These are phyloP conservation scores for Halocynthia aurantium DNA, from an alignment of 23 tunicate genomes.

Conservation along the genomic window DNA sequence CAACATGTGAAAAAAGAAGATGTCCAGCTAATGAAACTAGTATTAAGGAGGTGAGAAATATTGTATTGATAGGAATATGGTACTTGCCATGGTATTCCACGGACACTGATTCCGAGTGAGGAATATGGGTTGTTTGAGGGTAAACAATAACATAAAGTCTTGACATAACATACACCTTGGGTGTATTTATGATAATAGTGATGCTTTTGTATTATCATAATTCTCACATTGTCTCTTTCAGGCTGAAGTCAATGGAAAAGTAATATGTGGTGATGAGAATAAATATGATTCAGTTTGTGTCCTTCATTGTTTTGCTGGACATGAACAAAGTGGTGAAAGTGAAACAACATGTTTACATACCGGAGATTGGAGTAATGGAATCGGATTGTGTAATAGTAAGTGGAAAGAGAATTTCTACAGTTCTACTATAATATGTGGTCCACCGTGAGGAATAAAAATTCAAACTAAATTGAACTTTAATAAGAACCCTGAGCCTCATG, in stretches of 20 bases:
- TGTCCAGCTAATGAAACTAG: constrained; percentile 65
- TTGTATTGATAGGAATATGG: neutral
- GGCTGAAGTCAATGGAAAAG: constrained; percentile 56
- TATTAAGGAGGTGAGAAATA: constrained; percentile 21
- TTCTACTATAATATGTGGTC: too few species aligned
- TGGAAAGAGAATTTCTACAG: neutral
- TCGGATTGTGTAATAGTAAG: constrained; percentile 70
- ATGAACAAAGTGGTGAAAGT: constrained; percentile 46
- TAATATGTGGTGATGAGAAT: constrained; percentile 64
- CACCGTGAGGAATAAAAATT: too few species aligned
- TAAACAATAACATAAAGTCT: too few species aligned
- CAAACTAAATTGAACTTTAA: too few species aligned
- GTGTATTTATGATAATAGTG: too few species aligned
- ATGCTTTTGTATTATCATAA: too few species aligned
- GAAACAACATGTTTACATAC: constrained; percentile 30
- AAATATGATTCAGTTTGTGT: constrained; percentile 50
- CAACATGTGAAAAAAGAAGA: constrained; percentile 43
- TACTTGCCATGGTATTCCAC: neutral
- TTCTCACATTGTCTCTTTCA: too few species aligned
- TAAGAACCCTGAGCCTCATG: too few species aligned
- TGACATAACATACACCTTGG: too few species aligned
- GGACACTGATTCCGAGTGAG: neutral
- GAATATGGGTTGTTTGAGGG: too few species aligned
- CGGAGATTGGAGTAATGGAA: constrained; percentile 58
- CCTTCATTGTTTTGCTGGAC: constrained; percentile 49